Base-by-base conservation (phyloP, 92 coral and sea anemone genomes). In the Zoanthus gigantus region DNA sequence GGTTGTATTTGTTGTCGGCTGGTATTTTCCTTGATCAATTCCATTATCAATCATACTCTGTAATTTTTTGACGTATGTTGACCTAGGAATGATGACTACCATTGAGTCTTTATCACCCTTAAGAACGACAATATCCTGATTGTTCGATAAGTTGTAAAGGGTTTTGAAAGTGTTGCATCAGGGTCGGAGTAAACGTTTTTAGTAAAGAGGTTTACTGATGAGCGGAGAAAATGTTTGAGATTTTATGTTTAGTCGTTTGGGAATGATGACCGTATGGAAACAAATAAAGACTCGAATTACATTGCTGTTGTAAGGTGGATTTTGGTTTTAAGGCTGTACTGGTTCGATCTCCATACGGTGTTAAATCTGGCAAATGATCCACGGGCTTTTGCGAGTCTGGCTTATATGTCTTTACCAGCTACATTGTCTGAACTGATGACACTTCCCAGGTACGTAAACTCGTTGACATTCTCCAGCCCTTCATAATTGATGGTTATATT, bases 31-130 rank as follows among this genome's bases (percentile, higher is more conserved):
- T 32, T 71, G n/a, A 32, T 14, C 29, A 71, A 71, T 32, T 32
- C 48, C 18, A 11, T 71, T 46, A 32, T 71, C 6, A 8, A 71
- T 71, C 72, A 67, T 28, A 30, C 32, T 71, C 16, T 67, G 32
- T 12, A 30, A 45, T 71, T 30, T 71, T 71, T 71, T 45, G 42
- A 71, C 13, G 15, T 71, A 71, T 71, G 74, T 71, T 7, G 74
- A 71, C 44, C 45, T 72, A 11, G 76, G 76, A 9, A 74, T 74
- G 58, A 74, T 74, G 54, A 74, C 60, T 14, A 73, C 77, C 7
- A 60, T 75, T 75, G 79, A 76, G 29, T 76, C 63, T 76, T 48
- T 76, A 52, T 76, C 42, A 29, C 80, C 80, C 44, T 76, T 18
- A 9, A 50, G 63, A 16, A 76, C 65, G 13, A 23, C 65, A 23